Conservation (phyloP, 2,113 vertebrate genomes). For the Toxotes jaculatrix region DNA sequence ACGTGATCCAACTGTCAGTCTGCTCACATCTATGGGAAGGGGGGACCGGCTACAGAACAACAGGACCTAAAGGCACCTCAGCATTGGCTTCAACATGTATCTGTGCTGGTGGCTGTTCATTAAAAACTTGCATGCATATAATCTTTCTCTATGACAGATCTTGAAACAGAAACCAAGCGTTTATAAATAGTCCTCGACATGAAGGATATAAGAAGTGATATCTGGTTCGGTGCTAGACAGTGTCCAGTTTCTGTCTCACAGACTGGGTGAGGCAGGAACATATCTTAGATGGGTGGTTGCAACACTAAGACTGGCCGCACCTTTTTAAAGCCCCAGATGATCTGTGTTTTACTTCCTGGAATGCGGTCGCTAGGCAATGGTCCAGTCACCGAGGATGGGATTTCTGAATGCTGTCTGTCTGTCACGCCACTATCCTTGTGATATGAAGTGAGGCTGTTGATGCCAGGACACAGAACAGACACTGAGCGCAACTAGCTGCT, state of each 20-base stretch:
- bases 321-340: conserved; percentile 45
- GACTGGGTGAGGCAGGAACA: conserved; percentile 46
- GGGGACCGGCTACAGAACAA: neutral
- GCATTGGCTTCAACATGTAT: neutral
- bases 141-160: neutral
- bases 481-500: neutral
- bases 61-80: neutral
- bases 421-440: conserved; percentile 9
- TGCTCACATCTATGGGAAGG: neutral
- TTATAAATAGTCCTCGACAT: conserved; percentile 57
- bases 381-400: conserved; percentile 36
- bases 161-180: conserved; percentile 29
- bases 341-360: conserved; percentile 42
- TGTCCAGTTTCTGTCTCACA: conserved; percentile 68
- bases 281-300: conserved; percentile 46
- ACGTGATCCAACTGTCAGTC: neutral
- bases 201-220: conserved; percentile 49
- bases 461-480: conserved; percentile 15
- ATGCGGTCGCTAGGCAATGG: conserved; percentile 39
- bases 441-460: conserved; percentile 25
- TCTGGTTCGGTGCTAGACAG: conserved; percentile 56
- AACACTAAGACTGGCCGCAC: conserved; percentile 9
- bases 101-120: conserved; percentile 1
- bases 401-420: conserved; percentile 50
- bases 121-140: conserved; percentile 5